Percentiles rank a stretch among this genome's conserved stretches.
These are phyloP conservation scores for Meteorus sp. DNA, from an alignment of 1,140 invertebrate genomes.

Conservation along the genomic window DNA sequence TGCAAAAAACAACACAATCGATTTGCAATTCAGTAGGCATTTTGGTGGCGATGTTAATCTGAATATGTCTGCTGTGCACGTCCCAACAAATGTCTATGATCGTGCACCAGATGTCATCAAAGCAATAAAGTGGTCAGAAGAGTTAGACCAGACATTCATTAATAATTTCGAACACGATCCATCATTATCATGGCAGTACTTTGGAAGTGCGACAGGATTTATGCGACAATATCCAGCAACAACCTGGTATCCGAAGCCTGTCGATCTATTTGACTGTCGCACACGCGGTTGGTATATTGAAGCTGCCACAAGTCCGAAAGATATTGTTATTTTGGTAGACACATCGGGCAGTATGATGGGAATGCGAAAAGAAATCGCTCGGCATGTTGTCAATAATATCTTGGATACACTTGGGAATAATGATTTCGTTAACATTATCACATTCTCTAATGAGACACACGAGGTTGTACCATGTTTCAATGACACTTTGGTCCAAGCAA, in stretches of 20 bases:
- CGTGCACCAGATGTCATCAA: slow-evolving; percentile 57
- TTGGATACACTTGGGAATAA: slow-evolving; percentile 97
- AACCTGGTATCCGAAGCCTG: slow-evolving; percentile 70
- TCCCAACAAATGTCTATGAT: slow-evolving; percentile 94
- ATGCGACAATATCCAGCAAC: slow-evolving; percentile 91
- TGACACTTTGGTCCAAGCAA: slow-evolving; percentile 86
- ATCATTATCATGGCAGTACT: slow-evolving; percentile 94
- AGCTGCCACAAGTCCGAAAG: slow-evolving; percentile 95
- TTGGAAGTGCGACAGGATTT: slow-evolving; percentile 93
- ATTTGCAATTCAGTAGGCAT: slow-evolving; percentile 70
- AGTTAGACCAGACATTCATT: slow-evolving; percentile 83
- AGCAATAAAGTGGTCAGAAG: slow-evolving; percentile 74
- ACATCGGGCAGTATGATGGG: slow-evolving; percentile 97
- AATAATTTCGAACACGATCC: slow-evolving; percentile 87
- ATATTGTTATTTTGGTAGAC: slow-evolving; percentile 94
- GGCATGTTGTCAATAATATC: slow-evolving; percentile 92
- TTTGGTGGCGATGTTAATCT: slow-evolving; percentile 84
- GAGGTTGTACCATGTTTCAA: slow-evolving; percentile 86
- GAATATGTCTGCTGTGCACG: slow-evolving; percentile 86
- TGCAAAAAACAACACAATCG: slow-evolving; percentile 69
- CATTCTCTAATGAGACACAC: slow-evolving; percentile 76
- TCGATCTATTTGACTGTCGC: slow-evolving; percentile 87
- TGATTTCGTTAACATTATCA: slow-evolving; percentile 97
- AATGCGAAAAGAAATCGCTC: slow-evolving; percentile 87
- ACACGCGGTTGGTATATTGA: slow-evolving; percentile 94